These are phyloP conservation scores for Dromaius novaehollandiae DNA, from an alignment of 2,113 vertebrate genomes.

Conservation along the genomic window DNA sequence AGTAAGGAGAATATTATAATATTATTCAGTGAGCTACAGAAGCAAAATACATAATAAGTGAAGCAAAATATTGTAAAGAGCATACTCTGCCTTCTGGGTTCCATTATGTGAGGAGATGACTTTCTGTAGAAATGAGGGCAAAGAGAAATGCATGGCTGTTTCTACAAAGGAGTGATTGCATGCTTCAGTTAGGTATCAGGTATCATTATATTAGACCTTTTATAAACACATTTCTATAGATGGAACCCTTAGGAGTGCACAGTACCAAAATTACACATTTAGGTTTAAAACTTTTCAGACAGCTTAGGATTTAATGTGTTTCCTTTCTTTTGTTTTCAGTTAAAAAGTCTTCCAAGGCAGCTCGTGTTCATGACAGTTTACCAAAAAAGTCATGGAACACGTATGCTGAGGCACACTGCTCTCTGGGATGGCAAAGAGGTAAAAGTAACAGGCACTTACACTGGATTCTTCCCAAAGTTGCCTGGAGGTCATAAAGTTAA, in stretches of 20 bases:
- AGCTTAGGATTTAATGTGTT: not conserved
- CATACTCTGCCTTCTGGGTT: not conserved
- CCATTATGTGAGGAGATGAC: not conserved
- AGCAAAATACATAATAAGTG: not conserved
- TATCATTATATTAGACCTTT: not conserved
- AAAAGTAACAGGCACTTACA: slow-evolving; percentile 68
- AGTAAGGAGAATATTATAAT: not conserved
- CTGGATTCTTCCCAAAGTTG: slow-evolving; percentile 67
- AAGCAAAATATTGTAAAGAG: not conserved
- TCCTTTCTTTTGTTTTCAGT: slow-evolving; percentile 44
- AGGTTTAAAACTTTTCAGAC: not conserved
- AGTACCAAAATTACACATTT: not conserved
- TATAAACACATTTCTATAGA: not conserved
- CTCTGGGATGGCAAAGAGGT: slow-evolving; percentile 78
- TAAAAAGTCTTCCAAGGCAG: slow-evolving; percentile 73
- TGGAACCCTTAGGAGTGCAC: not conserved
- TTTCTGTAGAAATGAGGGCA: not conserved
- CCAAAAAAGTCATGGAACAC: slow-evolving; percentile 63
- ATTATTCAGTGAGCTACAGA: not conserved
- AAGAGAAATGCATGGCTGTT: not conserved
- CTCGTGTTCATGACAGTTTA: slow-evolving; percentile 66
- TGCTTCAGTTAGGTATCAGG: not conserved
- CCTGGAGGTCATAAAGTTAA: slow-evolving; percentile 70
- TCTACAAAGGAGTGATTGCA: not conserved
- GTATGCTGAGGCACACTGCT: slow-evolving; percentile 65